Conservation (phyloP, 2,888 invertebrate genomes). For the Drosophila mulleri region DNA sequence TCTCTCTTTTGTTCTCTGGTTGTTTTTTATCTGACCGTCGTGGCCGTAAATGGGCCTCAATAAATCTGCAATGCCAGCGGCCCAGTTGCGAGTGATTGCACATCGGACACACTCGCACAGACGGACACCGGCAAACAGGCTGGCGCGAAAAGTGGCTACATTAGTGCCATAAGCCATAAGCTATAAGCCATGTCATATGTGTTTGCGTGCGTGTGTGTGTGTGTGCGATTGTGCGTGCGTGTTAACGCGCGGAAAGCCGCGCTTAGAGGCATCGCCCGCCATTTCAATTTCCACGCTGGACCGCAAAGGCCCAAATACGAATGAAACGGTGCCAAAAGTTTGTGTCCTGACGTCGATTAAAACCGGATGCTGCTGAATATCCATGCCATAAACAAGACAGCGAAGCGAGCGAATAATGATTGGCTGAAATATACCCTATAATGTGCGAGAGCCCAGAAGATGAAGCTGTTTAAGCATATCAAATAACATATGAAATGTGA, state of each 20-base stretch:
- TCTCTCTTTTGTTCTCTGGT: background rate
- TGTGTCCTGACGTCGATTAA: constrained; percentile 34
- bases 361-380: constrained; percentile 24
- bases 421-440: background rate
- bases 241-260: constrained; percentile 71
- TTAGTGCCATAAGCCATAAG: constrained; percentile 71
- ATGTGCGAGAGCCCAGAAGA: background rate
- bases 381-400: constrained; percentile 4
- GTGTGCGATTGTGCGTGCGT: constrained; percentile 36
- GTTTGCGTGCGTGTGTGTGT: background rate
- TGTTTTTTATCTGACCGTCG: constrained; percentile 35
- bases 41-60: constrained; percentile 61
- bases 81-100: constrained; percentile 63
- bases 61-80: constrained; percentile 55
- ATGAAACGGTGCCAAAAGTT: constrained; percentile 51
- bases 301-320: constrained; percentile 27
- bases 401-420: background rate
- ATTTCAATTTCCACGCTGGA: constrained; percentile 56
- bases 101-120: constrained; percentile 46
- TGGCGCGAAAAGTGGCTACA: constrained; percentile 68
- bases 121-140: constrained; percentile 36
- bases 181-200: constrained; percentile 20
- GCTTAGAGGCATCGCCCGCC: constrained; percentile 67
- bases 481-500: no score
- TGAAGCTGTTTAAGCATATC: no score